Evolutionary conservation across 1,140 invertebrate genomes (phyloP), one percentile per base, ranked within the genome.

Genomic region (Cardiocondyla obscurior): DNA sequence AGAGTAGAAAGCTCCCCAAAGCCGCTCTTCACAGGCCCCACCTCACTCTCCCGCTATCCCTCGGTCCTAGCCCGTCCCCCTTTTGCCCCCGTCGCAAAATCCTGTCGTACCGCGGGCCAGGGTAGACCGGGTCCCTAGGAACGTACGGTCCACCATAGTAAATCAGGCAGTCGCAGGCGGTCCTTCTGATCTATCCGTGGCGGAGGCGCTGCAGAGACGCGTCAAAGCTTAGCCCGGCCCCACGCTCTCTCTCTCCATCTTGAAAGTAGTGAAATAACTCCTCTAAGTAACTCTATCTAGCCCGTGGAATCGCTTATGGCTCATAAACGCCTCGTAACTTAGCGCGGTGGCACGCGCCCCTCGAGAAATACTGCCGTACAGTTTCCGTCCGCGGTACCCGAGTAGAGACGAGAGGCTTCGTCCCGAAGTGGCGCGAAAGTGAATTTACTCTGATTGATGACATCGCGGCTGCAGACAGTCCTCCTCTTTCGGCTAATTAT

Each of bases 251-350:
- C 83, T 55, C 73, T 77, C 76, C 73, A 77, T 82, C 65, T 82
- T 89, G 72, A 91, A 90, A 91, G 88, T 92, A 86, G 91, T 90
- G 91, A 91, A 93, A 92, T 92, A 92, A 92, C 90, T 93, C 89
- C 49, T 89, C 87, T 90, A 90, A 92, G 89, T 92, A 90, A 92
- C 91, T 92, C 90, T 91, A 90, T 93, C 90, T 91, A 89, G 82
- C 90, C 82, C 85, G 81, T 85, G 84, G 89, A 91, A 93, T 92
- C 91, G 91, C 91, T 93, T 90, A 93, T 93, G 91, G 91, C 90
- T 93, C 91, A 93, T 93, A 93, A 94, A 93, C 92, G 92, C 89
- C 91, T 93, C 91, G 92, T 94, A 94, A 93, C 89, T 94, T 93
- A 93, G 85, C 82, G 74, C 87, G 85, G 86, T 84, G 92, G 91